Evolutionary conservation across 1,140 invertebrate genomes (phyloP), one percentile per base, ranked within the genome.

Genomic region (Oryctes rhinoceros): DNA sequence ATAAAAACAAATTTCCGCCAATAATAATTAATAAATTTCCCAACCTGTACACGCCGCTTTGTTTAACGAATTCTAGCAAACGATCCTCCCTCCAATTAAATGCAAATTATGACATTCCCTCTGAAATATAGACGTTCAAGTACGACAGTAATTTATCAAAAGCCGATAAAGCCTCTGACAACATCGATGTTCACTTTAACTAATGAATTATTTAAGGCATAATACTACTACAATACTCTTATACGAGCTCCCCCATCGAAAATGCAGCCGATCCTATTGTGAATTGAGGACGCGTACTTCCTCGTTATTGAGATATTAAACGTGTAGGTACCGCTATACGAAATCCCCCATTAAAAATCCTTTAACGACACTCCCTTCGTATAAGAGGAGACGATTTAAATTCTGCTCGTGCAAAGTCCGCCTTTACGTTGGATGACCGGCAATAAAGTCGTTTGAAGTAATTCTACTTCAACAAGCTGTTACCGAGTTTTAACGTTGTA

Each of bases 171-270:
- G 65, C 5, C 65, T 71, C 11, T 37, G 24, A 71, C 15, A 71
- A 71, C 65, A 71, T 71, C 65, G 35, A 71, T 71, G 65, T 71
- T 71, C 65, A 71, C 35, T 71, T 71, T 71, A 71, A 71, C 65
- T 37, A 37, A 71, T 71, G 65, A 71, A 71, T 71, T 71, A 71
- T 71, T 44, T 71, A 35, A 71, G 24, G 35, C 65, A 71, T 24
- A 71, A 35, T 35, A 71, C 24, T 71, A 20, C 7, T n/a, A 30
- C 13, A 35, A 71, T 37, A 24, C 18, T 15, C 65, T 10, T 37
- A 24, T 37, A 37, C 18, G 65, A 18, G 53, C 11, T 71, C 65
- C 65, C 65, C 65, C 24, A 18, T n/a, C 24, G 65, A 30, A 71
- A 71, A 9, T 37, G 65, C 24, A 35, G 35, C 20, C 24, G 6